Percentiles rank a stretch among this genome's conserved stretches.
phyloP scores from a whole-genome alignment of 2,113 vertebrate species.

The Malurus elegans region DNA sequence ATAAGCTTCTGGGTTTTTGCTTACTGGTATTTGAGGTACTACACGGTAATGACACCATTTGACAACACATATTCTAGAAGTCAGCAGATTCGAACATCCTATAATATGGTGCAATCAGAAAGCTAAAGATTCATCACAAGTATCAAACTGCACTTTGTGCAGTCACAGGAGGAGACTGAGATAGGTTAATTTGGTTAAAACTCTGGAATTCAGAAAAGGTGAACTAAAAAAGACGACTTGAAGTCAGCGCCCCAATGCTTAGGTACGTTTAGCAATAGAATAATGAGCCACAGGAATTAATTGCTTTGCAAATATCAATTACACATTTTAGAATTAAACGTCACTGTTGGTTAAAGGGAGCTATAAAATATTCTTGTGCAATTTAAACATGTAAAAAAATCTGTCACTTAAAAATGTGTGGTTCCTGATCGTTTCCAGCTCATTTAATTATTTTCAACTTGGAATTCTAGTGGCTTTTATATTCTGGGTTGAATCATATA shows the following conservation, averaged over 20 bases:
- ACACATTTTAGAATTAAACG: constrained; percentile 72
- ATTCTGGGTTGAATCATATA: constrained; percentile 86
- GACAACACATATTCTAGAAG: constrained; percentile 46
- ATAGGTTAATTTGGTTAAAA: constrained; percentile 25
- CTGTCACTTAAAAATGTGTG: constrained; percentile 82
- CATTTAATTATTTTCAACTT: constrained; percentile 87
- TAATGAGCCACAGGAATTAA: constrained; percentile 59
- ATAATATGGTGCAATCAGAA: constrained; percentile 39
- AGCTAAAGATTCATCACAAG: constrained; percentile 23
- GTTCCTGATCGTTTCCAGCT: constrained; percentile 85
- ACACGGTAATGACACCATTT: constrained; percentile 43
- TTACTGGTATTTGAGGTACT: not conserved
- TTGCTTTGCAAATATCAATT: constrained; percentile 71
- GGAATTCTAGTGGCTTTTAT: constrained; percentile 84
- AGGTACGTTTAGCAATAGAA: constrained; percentile 49
- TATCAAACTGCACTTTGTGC: not conserved
- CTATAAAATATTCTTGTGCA: constrained; percentile 81
- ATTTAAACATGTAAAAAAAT: constrained; percentile 85
- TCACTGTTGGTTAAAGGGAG: constrained; percentile 74
- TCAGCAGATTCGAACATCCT: constrained; percentile 28
- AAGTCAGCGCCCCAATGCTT: not conserved
- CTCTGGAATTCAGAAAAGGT: constrained; percentile 5
- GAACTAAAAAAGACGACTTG: not conserved
- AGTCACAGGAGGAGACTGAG: constrained; percentile 16
- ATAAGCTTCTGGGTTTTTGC: constrained; percentile 53